Evolutionary conservation across 2,113 vertebrate species (phyloP), one percentile per base, ranked within the genome.

Genomic region (Zosterops pallidus): DNA sequence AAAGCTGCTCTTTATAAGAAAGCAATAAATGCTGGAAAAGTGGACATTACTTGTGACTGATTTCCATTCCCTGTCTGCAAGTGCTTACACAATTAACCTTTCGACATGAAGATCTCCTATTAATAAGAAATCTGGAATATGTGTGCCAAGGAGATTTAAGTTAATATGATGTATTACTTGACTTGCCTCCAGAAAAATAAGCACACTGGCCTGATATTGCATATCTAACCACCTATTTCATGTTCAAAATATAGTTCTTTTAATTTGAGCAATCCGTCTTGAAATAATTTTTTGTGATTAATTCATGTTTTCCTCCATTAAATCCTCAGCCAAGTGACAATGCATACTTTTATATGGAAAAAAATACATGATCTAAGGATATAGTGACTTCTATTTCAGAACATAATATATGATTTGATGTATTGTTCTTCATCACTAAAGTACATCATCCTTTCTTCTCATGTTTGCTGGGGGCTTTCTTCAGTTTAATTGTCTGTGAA

Each of bases 51-150:
- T 56, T 24, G 12, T 47, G 68, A 80, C 28, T 35, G 41, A 86
- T 81, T 86, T n/a, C 23, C 31, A 77, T 59, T 77, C 68, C 15
- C 12, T 49, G 50, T 21, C 78, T 86, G 53, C 81, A 70, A 50
- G 16, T 64, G 9, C 74, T 84, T 89, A 64, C 50, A 87, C 95
- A 94, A 96, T 97, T 96, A 96, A 94, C 81, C 90, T 94, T 41
- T 7, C 75, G 26, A 75, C 62, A 64, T 47, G 78, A 91, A 82
- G 86, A 94, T 78, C 81, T 92, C 41, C 9, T 21, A 33, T 11
- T 89, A 96, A 91, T 78, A 97, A 69, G 80, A 90, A 50, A 62
- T 59, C 28, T 41, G 60, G 28, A 68, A 85, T 57, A 21, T 33
- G 14, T 23, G 19, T 74, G 64, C 60, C 83, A 76, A 81, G 56